phyloP scores from a whole-genome alignment of 2,113 vertebrate genomes.

The Bagarius yarrelli region DNA sequence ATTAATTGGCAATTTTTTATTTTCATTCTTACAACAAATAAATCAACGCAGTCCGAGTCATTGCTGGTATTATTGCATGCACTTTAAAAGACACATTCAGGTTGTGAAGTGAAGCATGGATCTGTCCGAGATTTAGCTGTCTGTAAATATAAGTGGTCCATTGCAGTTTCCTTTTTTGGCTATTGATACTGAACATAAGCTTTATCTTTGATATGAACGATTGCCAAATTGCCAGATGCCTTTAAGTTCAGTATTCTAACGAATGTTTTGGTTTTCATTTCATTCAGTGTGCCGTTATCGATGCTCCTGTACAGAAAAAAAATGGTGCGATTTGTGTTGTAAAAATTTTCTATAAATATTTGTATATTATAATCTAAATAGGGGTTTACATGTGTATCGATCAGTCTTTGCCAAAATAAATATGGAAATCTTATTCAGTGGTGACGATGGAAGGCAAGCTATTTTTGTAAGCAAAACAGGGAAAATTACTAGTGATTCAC shows the following conservation, averaged over 20 bases:
- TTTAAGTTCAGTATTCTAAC: conserved; percentile 70
- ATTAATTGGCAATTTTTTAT: conserved; percentile 68
- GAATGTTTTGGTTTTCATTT: conserved; percentile 63
- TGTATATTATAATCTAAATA: conserved; percentile 76
- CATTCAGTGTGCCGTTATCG: conserved; percentile 74
- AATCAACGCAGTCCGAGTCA: conserved; percentile 78
- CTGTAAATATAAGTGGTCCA: conserved; percentile 99
- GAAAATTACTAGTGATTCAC: conserved; percentile 38
- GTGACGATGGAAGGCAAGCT: conserved; percentile 42
- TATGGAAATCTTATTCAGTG: conserved; percentile 42
- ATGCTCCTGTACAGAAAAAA: conserved; percentile 73
- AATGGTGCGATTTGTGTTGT: conserved; percentile 78
- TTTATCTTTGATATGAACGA: conserved; percentile 72
- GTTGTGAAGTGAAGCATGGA: conserved; percentile 89
- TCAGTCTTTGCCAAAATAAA: conserved; percentile 68
- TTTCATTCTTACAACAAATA: conserved; percentile 89
- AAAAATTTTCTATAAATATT: conserved; percentile 80
- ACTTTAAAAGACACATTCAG: conserved; percentile 95
- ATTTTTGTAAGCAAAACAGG: conserved; percentile 53
- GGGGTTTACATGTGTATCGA: conserved; percentile 67
- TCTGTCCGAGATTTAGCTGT: conserved; percentile 99
- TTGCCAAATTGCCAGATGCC: conserved; percentile 76
- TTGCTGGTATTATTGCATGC: conserved; percentile 98
- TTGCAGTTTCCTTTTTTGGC: conserved; percentile 71
- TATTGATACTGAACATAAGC: conserved; percentile 69